Evolutionary conservation across 1,140 invertebrate genomes (phyloP), one percentile per base, ranked within the genome.

Genomic region (Brachionus rotundiformis): DNA sequence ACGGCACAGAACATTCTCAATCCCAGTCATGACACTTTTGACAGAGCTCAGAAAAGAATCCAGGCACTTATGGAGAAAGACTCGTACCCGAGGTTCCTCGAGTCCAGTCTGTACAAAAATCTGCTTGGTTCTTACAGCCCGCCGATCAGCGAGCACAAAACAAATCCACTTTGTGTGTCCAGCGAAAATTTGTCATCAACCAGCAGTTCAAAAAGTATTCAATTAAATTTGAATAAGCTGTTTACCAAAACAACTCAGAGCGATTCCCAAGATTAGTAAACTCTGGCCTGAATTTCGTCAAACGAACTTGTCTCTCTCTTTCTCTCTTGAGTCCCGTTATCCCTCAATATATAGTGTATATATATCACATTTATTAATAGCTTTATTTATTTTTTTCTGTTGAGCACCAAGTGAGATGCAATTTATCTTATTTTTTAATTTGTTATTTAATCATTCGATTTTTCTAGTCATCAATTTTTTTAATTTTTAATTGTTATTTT

Each of bases 51-150:
- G 84, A 87, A 88, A 82, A 85, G 89, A 59, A 88, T 91, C 47
- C 90, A 91, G 84, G 87, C 87, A 1, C 84, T 91, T 29, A 89
- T 91, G 87, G 90, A 91, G 84, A 89, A 89, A 41, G 90, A 91
- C 83, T 89, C 90, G 7, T 91, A 91, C 83, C 85, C 89, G 10
- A 85, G 90, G 27, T 91, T 91, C 84, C 85, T 91, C 7, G 88
- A 90, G 82, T 90, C 89, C 25, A 88, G 89, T 59, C 84, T 90
- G 11, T 90, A 90, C 83, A 84, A 86, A 76, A 88, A 89, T 82
- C 87, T 90, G 2, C 71, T 88, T 3, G 86, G 88, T 82, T 86
- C 44, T 2, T 39, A 79, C 25, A 44, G 36, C 4, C 68, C 68
- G 11, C 39, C 68, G 23, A 23, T 19, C 19, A 10, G 13, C 16